These are phyloP conservation scores for Mystacides longicornis DNA, from an alignment of 2,888 invertebrate genomes.

Conservation along the genomic window DNA sequence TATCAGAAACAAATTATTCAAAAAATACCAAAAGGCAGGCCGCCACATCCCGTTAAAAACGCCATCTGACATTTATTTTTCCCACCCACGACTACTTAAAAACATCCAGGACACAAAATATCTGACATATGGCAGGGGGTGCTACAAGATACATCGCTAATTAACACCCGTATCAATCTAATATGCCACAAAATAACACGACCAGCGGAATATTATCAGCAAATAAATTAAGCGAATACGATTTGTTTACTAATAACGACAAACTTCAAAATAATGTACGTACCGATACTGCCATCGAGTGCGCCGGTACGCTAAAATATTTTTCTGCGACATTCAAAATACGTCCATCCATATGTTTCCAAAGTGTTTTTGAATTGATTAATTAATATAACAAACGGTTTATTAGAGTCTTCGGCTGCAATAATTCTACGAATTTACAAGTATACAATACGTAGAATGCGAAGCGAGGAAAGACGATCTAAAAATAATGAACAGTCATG, in stretches of 20 bases:
- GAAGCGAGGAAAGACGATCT: background rate
- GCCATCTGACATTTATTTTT: too few relatives aligned
- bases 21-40: too few relatives aligned
- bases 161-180: too few relatives aligned
- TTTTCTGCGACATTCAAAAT: background rate
- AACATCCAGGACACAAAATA: too few relatives aligned
- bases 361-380: background rate
- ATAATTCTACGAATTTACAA: background rate
- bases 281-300: background rate
- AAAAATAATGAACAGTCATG: conserved; percentile 6
- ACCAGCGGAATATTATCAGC: too few relatives aligned
- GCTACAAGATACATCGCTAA: too few relatives aligned
- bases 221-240: too few relatives aligned
- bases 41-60: too few relatives aligned
- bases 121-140: too few relatives aligned
- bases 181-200: too few relatives aligned
- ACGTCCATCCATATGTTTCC: background rate
- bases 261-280: background rate
- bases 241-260: background rate
- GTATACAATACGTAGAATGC: background rate
- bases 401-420: background rate
- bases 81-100: too few relatives aligned
- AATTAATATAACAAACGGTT: background rate
- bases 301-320: background rate
- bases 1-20: too few relatives aligned